Percentiles rank a stretch among this genome's conserved stretches.
These are phyloP conservation scores for Nebria brevicollis DNA, from an alignment of 2,888 invertebrate genomes.

Conservation along the genomic window DNA sequence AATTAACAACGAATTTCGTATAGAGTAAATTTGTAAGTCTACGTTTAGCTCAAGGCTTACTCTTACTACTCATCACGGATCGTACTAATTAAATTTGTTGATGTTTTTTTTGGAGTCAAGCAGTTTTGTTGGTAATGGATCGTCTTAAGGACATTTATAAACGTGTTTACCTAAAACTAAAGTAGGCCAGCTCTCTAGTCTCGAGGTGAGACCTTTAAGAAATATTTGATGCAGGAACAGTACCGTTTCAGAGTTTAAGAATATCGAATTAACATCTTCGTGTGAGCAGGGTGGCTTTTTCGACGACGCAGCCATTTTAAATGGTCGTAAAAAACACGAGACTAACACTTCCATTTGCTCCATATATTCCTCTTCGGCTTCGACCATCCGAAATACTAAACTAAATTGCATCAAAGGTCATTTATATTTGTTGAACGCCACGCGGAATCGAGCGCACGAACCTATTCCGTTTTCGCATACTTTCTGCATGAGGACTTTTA, in stretches of 20 bases:
- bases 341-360: constrained; percentile 88
- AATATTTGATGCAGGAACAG: constrained; percentile 94
- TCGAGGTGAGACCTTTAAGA: constrained; percentile 88
- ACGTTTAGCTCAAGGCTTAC: too few species aligned
- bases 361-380: constrained; percentile 92
- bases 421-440: background rate
- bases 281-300: constrained; percentile 93
- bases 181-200: constrained; percentile 95
- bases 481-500: constrained; percentile 92
- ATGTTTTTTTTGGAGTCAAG: too few species aligned
- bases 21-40: too few species aligned
- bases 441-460: constrained; percentile 54
- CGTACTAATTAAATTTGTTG: too few species aligned
- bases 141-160: background rate
- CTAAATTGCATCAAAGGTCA: constrained; percentile 62
- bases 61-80: too few species aligned
- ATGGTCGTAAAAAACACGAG: constrained; percentile 87
- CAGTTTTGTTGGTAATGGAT: background rate
- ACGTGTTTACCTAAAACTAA: constrained; percentile 80
- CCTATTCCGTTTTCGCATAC: constrained; percentile 92
- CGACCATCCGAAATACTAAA: constrained; percentile 90
- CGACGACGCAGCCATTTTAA: constrained; percentile 94
- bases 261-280: constrained; percentile 94
- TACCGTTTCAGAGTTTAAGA: constrained; percentile 91
- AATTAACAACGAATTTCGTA: background rate